Percentiles rank a stretch among this genome's conserved stretches.
Evolutionary conservation across 2,888 invertebrate species (phyloP).

Genomic region (Pegoplata infirma): DNA sequence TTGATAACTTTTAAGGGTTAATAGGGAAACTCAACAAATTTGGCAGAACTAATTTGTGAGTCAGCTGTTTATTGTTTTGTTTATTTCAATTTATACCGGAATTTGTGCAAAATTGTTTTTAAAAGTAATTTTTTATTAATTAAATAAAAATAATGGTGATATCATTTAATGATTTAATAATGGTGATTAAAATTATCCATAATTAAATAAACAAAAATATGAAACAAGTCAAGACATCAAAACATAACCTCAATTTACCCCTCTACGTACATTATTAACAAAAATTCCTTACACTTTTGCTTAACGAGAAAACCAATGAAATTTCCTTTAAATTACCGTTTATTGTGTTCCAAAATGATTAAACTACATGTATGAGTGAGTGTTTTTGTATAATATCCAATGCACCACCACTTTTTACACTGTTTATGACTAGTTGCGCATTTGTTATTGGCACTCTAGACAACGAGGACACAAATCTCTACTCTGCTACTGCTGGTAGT

Average conservation of each 20-base stretch:
- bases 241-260: not conserved
- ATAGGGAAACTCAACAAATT: no score
- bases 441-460: constrained; percentile 7
- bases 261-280: not conserved
- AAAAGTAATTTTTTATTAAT: not conserved
- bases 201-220: not conserved
- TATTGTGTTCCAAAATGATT: not conserved
- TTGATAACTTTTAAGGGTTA: no score
- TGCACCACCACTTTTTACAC: constrained; percentile 6
- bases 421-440: constrained; percentile 36
- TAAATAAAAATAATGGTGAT: no score
- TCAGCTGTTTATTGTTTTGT: not conserved
- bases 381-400: not conserved
- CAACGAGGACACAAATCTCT: not conserved
- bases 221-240: not conserved
- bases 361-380: not conserved
- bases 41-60: no score
- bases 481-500: constrained; percentile 7
- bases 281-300: not conserved
- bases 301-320: not conserved
- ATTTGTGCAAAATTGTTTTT: not conserved
- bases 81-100: not conserved
- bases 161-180: no score
- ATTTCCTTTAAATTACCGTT: not conserved
- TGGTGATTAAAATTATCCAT: no score